These are phyloP conservation scores for Brachyhypopomus gauderio DNA, from an alignment of 2,113 vertebrate species.

Conservation along the genomic window DNA sequence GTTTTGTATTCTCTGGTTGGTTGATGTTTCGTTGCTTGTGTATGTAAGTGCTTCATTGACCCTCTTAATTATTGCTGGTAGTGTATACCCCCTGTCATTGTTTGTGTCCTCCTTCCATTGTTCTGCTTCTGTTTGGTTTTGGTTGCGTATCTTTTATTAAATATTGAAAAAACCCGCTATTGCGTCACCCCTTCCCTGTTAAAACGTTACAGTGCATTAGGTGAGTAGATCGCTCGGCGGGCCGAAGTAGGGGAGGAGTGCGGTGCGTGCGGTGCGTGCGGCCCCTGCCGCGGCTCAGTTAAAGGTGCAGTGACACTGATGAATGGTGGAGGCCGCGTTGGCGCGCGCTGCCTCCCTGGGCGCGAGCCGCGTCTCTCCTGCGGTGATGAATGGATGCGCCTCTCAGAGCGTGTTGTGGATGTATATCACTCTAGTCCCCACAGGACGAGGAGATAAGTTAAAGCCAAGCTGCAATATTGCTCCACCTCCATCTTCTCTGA, in stretches of 20 bases:
- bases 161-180: too few species aligned
- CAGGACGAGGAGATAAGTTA: conserved; percentile 58
- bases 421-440: conserved; percentile 61
- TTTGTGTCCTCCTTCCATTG: too few species aligned
- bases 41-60: too few species aligned
- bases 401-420: conserved; percentile 56
- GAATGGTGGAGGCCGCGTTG: conserved; percentile 54
- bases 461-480: conserved; percentile 56
- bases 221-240: conserved; percentile 23
- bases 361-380: conserved; percentile 50
- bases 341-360: conserved; percentile 36
- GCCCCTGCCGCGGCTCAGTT: conserved; percentile 27
- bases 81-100: too few species aligned
- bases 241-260: conserved; percentile 5
- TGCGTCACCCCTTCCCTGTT: too few species aligned
- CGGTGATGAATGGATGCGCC: conserved; percentile 62
- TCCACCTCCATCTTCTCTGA: conserved; percentile 38
- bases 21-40: too few species aligned
- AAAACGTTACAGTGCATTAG: too few species aligned
- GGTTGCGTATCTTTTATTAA: too few species aligned
- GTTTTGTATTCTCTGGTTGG: too few species aligned
- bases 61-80: too few species aligned
- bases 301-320: conserved; percentile 53
- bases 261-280: too few species aligned
- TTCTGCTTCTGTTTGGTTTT: too few species aligned